A percentile compares a stretch with the other conserved stretches of the same genome.
Conservation (phyloP, 2,797 vertebrate genomes). For the Chaetophractus vellerosus region DNA sequence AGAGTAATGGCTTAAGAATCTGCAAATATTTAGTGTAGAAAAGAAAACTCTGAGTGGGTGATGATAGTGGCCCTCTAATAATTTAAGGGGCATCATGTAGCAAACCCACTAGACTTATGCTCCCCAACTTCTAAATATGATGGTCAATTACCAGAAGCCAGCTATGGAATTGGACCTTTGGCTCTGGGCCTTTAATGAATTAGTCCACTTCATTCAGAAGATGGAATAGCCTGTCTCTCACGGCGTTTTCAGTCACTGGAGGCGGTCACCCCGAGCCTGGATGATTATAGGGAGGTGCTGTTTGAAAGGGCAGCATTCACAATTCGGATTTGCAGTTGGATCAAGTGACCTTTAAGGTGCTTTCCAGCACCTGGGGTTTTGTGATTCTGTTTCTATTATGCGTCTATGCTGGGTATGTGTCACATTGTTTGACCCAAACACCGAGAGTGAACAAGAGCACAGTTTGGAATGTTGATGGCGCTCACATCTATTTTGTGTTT, state of each 20-base stretch:
- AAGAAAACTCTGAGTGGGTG: not conserved
- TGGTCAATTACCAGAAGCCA: not conserved
- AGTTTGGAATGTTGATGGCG: slow-evolving; percentile 69
- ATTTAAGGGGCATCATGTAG: not conserved
- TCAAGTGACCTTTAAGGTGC: slow-evolving; percentile 77
- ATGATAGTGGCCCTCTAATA: not conserved
- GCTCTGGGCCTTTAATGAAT: not conserved
- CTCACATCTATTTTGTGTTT: slow-evolving; percentile 82
- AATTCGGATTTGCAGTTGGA: slow-evolving; percentile 55
- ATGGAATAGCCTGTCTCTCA: not conserved
- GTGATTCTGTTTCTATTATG: slow-evolving; percentile 72
- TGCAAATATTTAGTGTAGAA: not conserved
- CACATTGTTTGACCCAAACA: slow-evolving; percentile 58
- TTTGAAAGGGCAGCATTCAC: slow-evolving; percentile 75
- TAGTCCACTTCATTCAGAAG: not conserved
- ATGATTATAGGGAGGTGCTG: slow-evolving; percentile 16
- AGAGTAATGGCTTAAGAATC: not conserved
- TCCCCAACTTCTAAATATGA: not conserved
- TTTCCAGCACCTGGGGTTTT: slow-evolving; percentile 77
- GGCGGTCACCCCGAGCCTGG: not conserved
- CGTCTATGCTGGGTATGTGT: not conserved
- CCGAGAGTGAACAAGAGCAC: not conserved
- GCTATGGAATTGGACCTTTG: not conserved
- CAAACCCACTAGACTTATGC: not conserved
- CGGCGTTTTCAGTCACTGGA: not conserved